These are phyloP conservation scores for Zaprionus camerounensis DNA, from an alignment of 1,140 invertebrate species.

Conservation along the genomic window DNA sequence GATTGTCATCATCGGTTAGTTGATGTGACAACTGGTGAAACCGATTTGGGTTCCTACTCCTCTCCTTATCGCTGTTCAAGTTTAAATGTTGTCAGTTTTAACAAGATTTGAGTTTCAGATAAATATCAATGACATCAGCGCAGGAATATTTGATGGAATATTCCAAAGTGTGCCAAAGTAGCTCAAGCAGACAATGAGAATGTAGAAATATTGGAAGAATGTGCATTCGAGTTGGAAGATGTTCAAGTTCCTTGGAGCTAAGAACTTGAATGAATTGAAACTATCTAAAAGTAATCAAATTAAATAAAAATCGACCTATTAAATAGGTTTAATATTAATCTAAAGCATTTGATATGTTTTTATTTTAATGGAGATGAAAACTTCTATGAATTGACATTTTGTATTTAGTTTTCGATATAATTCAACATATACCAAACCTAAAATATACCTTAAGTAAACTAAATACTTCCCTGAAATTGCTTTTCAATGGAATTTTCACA, in stretches of 20 bases:
- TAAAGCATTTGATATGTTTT: no score
- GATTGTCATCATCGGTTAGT: slow-evolving; percentile 77
- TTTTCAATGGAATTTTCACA: slow-evolving; percentile 27
- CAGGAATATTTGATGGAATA: slow-evolving; percentile 9
- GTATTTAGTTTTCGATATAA: no score
- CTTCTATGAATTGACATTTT: no score
- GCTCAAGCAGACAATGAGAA: not conserved
- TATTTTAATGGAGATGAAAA: no score
- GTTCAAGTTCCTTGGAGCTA: not conserved
- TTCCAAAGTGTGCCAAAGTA: slow-evolving; percentile 17
- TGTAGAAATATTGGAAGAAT: not conserved
- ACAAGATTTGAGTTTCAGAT: slow-evolving; percentile 74
- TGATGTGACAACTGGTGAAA: slow-evolving; percentile 70
- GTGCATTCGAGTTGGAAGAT: not conserved
- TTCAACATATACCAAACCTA: no score
- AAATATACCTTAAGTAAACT: not conserved
- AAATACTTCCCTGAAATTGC: not conserved
- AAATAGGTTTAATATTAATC: no score
- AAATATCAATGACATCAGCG: slow-evolving; percentile 64
- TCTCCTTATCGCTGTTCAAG: slow-evolving; percentile 65
- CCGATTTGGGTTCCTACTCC: slow-evolving; percentile 36
- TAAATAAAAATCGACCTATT: no score
- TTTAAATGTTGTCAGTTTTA: slow-evolving; percentile 80
- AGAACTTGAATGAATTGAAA: no score
- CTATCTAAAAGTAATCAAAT: no score